phyloP scores from a whole-genome alignment of 2,113 vertebrate genomes.

The Nyctereutes procyonoides region DNA sequence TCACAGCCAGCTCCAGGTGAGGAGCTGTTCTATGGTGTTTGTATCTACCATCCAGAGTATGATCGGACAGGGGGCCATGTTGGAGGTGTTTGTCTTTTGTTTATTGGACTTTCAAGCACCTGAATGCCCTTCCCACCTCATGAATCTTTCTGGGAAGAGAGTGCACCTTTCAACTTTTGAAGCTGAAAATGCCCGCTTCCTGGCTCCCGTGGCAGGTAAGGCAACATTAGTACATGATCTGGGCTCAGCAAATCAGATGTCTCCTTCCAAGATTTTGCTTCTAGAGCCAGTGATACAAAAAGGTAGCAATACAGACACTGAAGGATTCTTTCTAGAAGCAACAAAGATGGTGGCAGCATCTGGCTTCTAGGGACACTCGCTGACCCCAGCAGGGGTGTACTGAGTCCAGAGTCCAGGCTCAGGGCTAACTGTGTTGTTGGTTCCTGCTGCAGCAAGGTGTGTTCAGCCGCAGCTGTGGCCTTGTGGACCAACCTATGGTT shows the following conservation, averaged over 20 bases:
- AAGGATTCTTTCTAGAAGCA: not conserved
- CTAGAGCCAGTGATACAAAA: not conserved
- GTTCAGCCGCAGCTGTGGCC: not conserved
- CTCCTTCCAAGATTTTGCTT: not conserved
- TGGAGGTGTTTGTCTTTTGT: not conserved
- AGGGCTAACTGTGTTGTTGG: not conserved
- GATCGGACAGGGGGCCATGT: not conserved
- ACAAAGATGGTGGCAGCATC: not conserved
- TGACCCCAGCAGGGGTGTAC: not conserved
- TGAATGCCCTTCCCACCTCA: not conserved
- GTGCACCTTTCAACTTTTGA: not conserved
- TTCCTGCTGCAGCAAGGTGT: no score
- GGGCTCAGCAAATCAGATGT: not conserved
- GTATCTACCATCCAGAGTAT: not conserved
- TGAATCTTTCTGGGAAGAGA: not conserved
- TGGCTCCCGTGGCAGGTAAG: not conserved
- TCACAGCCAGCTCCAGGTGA: accelerated
- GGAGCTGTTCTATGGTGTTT: not conserved
- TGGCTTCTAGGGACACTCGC: not conserved
- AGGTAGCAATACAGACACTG: not conserved
- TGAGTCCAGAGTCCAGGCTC: not conserved
- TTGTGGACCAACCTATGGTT: not conserved
- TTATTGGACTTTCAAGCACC: not conserved
- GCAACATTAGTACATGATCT: not conserved
- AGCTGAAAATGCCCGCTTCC: not conserved